Percentiles rank a stretch among this genome's conserved stretches.
Evolutionary conservation across 1,140 invertebrate species (phyloP).

Genomic region (Bradysia coprophila): DNA sequence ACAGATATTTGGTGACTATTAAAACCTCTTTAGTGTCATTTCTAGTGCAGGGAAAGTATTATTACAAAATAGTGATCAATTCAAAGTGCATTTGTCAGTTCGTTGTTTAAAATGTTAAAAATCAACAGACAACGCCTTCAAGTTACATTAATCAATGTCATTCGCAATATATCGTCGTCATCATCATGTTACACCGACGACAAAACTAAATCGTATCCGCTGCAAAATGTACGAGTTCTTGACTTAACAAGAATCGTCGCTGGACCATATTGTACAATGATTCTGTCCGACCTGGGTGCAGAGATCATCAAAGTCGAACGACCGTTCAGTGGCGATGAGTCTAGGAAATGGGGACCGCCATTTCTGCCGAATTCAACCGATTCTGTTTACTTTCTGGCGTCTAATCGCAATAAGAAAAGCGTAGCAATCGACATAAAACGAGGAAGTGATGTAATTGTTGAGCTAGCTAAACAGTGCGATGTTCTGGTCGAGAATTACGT

Average conservation of each 20-base stretch:
- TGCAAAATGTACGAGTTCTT: slow-evolving; percentile 47
- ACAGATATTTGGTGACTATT: too few species aligned
- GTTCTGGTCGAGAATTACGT: slow-evolving; percentile 90
- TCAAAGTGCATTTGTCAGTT: too few species aligned
- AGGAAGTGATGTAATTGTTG: slow-evolving; percentile 53
- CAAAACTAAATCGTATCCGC: too few species aligned
- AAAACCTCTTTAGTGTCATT: too few species aligned
- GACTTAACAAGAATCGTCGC: slow-evolving; percentile 69
- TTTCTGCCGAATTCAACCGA: slow-evolving; percentile 53
- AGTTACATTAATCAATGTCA: too few species aligned
- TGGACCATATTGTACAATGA: slow-evolving; percentile 83
- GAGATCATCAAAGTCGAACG: slow-evolving; percentile 85
- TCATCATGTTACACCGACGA: too few species aligned
- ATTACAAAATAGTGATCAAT: too few species aligned
- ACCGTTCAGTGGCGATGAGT: slow-evolving; percentile 70
- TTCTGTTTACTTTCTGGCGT: slow-evolving; percentile 66
- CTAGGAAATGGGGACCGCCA: slow-evolving; percentile 84
- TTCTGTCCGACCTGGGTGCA: slow-evolving; percentile 83
- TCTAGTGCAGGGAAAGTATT: too few species aligned
- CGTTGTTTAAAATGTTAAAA: too few species aligned
- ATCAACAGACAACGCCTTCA: too few species aligned
- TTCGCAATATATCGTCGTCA: too few species aligned
- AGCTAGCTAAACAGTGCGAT: slow-evolving; percentile 60
- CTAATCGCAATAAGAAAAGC: slow-evolving; percentile 95
- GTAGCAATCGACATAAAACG: slow-evolving; percentile 72